Conservation (phyloP, 2,113 vertebrate species). For the Dendropsophus ebraccatus region DNA sequence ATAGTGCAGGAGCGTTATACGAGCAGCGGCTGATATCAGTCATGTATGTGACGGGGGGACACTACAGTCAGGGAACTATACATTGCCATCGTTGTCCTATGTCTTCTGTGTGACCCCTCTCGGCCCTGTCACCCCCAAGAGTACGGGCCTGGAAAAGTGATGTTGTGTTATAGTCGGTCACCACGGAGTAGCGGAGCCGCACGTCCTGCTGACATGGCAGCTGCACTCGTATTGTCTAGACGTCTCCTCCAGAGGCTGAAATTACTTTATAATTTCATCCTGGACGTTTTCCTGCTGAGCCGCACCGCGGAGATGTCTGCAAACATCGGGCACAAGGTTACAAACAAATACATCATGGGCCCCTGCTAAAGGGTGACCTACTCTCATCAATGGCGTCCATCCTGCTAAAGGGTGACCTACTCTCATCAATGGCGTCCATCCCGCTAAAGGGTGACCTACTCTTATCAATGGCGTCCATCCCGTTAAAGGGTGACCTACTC, state of each 20-base stretch:
- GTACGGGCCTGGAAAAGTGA: not conserved
- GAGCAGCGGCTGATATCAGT: no score
- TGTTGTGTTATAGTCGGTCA: not conserved
- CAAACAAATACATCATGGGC: not conserved
- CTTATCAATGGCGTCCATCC: no score
- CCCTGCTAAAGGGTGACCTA: not conserved
- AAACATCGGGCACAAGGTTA: not conserved
- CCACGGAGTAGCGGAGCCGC: not conserved
- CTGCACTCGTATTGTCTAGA: conserved; percentile 9
- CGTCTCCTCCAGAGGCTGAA: not conserved
- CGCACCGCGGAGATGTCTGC: not conserved
- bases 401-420: not conserved
- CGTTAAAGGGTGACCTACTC: no score
- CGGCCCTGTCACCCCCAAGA: no score
- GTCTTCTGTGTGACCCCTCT: no score
- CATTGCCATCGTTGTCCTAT: no score
- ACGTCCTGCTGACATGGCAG: not conserved
- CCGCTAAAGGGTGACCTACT: no score
- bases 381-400: no score
- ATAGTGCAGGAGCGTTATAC: no score
- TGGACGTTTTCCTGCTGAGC: not conserved
- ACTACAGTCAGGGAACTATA: no score
- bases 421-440: no score
- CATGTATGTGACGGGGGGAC: no score
- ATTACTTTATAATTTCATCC: not conserved